Evolutionary conservation across 2,797 vertebrate genomes (phyloP).

Genomic region (Mormyrops boulengeri): DNA sequence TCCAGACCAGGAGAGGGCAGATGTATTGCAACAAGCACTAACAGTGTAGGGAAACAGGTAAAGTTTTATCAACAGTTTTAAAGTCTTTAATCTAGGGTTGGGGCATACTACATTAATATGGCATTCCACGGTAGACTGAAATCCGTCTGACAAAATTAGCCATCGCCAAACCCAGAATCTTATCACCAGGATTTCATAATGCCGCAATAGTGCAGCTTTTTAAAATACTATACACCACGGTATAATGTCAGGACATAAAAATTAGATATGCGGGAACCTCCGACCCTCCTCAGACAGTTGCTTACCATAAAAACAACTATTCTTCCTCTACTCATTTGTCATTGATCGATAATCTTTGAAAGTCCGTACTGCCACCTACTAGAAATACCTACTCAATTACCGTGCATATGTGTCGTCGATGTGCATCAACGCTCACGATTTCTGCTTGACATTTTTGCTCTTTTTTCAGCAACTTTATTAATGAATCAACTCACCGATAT

Average conservation of each 20-base stretch:
- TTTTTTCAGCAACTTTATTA: neutral
- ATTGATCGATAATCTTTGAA: neutral
- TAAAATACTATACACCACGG: neutral
- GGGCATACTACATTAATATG: neutral
- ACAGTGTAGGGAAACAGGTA: neutral
- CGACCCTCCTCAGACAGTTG: neutral
- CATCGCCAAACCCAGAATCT: neutral
- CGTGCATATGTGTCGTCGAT: neutral
- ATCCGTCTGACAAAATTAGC: neutral
- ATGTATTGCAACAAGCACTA: neutral
- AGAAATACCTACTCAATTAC: neutral
- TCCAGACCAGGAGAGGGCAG: neutral
- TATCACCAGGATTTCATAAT: neutral
- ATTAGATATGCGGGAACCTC: neutral
- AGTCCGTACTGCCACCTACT: neutral
- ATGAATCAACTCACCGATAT: neutral
- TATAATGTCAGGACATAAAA: neutral
- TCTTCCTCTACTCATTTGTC: neutral
- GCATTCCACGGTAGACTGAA: neutral
- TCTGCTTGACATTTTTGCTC: neutral
- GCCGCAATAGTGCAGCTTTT: neutral
- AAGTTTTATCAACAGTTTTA: neutral
- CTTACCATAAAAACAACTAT: neutral
- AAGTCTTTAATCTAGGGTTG: neutral
- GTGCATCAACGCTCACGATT: neutral